Conservation (phyloP, 2,888 invertebrate species). For the Trissolcus brochymenae region DNA sequence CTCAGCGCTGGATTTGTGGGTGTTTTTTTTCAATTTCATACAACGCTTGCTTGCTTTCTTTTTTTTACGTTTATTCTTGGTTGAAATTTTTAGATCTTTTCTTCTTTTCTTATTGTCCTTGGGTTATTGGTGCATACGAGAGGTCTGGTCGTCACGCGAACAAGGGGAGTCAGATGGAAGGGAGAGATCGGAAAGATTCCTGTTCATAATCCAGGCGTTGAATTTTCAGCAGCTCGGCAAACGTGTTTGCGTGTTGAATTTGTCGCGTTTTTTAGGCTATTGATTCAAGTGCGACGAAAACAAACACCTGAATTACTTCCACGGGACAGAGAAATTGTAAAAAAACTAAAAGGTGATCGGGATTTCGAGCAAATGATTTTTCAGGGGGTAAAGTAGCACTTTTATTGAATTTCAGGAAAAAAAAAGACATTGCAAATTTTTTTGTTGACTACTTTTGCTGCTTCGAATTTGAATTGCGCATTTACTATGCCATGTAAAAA, state of each 20-base stretch:
- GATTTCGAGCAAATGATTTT: constrained; percentile 16
- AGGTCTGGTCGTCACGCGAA: constrained; percentile 46
- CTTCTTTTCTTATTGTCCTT: constrained; percentile 57
- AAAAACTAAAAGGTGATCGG: constrained; percentile 6
- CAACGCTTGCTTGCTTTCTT: constrained; percentile 50
- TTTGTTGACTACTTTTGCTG: background rate
- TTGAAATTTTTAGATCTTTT: constrained; percentile 35
- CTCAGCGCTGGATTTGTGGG: constrained; percentile 64
- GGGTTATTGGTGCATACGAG: constrained; percentile 60
- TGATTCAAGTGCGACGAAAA: constrained; percentile 14
- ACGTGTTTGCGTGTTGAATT: constrained; percentile 6
- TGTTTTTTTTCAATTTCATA: constrained; percentile 58
- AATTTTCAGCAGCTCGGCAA: constrained; percentile 19
- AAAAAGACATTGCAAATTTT: background rate
- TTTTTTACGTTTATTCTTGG: constrained; percentile 23
- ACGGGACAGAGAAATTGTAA: constrained; percentile 13
- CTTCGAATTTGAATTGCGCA: constrained; percentile 8
- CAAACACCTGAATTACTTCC: constrained; percentile 51
- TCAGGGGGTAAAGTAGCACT: constrained; percentile 23
- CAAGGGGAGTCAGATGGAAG: constrained; percentile 47
- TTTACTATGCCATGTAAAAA: constrained; percentile 55
- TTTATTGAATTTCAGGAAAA: background rate
- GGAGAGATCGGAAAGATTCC: constrained; percentile 45
- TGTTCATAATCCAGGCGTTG: constrained; percentile 54
- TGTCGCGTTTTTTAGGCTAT: constrained; percentile 6